Evolutionary conservation across 2,797 vertebrate genomes (phyloP).

Genomic region (Scomberomorus guttatus): DNA sequence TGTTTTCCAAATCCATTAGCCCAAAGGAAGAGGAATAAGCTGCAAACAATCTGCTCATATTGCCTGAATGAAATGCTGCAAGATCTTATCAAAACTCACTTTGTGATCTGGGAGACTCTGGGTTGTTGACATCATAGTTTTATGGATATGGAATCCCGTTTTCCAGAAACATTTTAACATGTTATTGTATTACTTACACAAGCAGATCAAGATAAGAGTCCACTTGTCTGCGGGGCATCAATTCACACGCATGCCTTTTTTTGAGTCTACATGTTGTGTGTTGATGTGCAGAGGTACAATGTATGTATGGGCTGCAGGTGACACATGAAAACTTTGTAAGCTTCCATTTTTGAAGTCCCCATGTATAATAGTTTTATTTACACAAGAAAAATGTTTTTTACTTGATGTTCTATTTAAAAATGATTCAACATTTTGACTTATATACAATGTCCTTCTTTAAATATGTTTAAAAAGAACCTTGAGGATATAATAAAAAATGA

Average conservation of each 20-base stretch:
- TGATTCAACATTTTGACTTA: not conserved
- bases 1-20: constrained; percentile 83
- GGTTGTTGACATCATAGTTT: constrained; percentile 43
- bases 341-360: constrained; percentile 55
- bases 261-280: not conserved
- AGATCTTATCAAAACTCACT: constrained; percentile 69
- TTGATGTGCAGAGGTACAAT: constrained; percentile 36
- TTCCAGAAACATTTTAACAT: not conserved
- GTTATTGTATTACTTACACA: constrained; percentile 35
- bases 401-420: not conserved
- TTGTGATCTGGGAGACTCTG: constrained; percentile 32
- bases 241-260: constrained; percentile 27
- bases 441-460: not conserved
- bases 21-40: constrained; percentile 75
- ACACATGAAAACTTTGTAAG: constrained; percentile 65
- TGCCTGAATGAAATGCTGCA: constrained; percentile 52
- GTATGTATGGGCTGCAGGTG: constrained; percentile 55
- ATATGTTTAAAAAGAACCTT: not conserved
- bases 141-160: constrained; percentile 35
- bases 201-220: not conserved
- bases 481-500: not conserved
- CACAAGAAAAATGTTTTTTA: constrained; percentile 14
- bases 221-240: constrained; percentile 2
- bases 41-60: constrained; percentile 74
- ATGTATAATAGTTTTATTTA: constrained; percentile 63